phyloP scores from a whole-genome alignment of 2,888 invertebrate genomes.

The Lasioglossum leucozonium region DNA sequence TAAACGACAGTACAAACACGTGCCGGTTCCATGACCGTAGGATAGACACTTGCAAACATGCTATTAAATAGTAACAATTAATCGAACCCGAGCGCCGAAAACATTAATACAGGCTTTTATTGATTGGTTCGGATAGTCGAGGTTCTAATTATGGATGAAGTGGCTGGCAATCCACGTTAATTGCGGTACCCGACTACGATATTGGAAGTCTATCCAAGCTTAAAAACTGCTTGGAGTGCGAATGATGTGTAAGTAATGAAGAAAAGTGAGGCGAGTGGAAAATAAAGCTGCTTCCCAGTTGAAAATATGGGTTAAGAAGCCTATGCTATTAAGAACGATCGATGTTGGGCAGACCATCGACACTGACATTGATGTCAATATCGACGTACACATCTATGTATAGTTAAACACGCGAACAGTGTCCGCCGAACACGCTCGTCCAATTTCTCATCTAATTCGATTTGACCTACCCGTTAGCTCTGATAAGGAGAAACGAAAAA shows the following conservation, averaged over 20 bases:
- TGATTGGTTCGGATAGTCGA: too few species aligned
- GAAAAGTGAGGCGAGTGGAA: not conserved
- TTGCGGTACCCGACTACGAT: not conserved
- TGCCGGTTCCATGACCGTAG: too few species aligned
- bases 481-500: not conserved
- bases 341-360: conserved; percentile 21
- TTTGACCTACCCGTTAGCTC: not conserved
- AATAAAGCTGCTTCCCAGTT: conserved; percentile 5
- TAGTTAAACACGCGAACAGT: not conserved
- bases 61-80: too few species aligned
- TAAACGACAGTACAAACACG: too few species aligned
- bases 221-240: not conserved
- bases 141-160: not conserved
- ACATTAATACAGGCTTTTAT: too few species aligned
- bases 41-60: too few species aligned
- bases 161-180: not conserved
- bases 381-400: conserved; percentile 2
- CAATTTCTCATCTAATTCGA: not conserved
- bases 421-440: not conserved
- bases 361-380: conserved; percentile 25
- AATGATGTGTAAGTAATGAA: conserved; percentile 1
- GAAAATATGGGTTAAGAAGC: conserved; percentile 22
- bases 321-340: conserved; percentile 27
- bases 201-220: not conserved
- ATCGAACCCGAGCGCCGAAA: too few species aligned